Evolutionary conservation across 2,888 invertebrate species (phyloP), one percentile per base, ranked within the genome.

Genomic region (Drosophila paramelanica): DNA sequence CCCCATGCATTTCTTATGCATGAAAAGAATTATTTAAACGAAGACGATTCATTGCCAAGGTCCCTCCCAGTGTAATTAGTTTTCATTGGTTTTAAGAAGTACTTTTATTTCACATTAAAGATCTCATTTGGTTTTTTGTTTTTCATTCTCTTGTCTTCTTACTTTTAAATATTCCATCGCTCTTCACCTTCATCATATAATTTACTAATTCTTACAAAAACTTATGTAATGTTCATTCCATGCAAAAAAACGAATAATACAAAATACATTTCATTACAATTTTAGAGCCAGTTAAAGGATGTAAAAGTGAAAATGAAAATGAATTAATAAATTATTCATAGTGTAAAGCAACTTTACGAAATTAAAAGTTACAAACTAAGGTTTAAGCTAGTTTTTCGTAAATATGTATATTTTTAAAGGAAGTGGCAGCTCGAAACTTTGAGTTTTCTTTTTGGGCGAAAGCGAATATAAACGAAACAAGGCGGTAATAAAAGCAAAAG

Each of bases 191-290:
- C 64, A 33, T 76, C 72, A 72, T 76, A 84, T 81, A 87, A 81
- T 83, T 83, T 58, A 76, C 82, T 83, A 84, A 78, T 77, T 81
- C 88, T 81, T 87, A 87, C 72, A 87, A 84, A 82, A 87, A 77
- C 85, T 73, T 80, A 81, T 78, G 67, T 73, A 81, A 73, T 69
- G 62, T 67, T 73, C 78, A 59, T 75, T 67, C 65, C 68, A 74
- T 70, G 72, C 83, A 67, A 64, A 77, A 67, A 47, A 70, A 59
- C 36, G 31, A 31, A 10, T 55, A 42, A 53, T 20, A 55, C 51
- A 31, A 39, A 43, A 41, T 31, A 46, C 3, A 51, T 61, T 47
- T n/a, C n/a, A 56, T 31, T 31, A 31, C 10, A 31, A 31, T 31
- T 31, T 31, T 27, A 43, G 49, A 75, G 53, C 36, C 20, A 46